Evolutionary conservation across 2,888 invertebrate genomes (phyloP), one percentile per base, ranked within the genome.

Genomic region (Nomada flava): DNA sequence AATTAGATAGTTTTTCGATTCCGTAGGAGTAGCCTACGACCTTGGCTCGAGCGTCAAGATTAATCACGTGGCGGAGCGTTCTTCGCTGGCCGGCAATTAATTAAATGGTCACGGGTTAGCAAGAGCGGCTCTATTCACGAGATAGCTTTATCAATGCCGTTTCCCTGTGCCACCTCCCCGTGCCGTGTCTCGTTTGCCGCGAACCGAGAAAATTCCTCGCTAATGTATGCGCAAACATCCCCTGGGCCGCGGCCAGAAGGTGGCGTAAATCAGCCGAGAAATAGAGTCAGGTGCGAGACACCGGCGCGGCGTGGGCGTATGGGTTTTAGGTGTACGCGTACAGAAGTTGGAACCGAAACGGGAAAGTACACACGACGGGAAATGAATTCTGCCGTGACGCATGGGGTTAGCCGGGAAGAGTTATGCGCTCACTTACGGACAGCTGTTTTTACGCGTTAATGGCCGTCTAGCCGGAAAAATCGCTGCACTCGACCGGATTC

Each of bases 201-300:
- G 76, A 76, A 70, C 68, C 70, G 77, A 79, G 78, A 79, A 83
- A 83, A 83, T 83, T 83, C 83, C 67, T 69, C 72, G 83, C 75
- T 79, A 76, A 83, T 83, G 78, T 83, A 83, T 76, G 83, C 83
- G 69, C 79, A 70, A 83, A 83, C 83, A 79, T 73, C 78, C 55
- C 63, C 57, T 53, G 20, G 20, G 52, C 23, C 18, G 7, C n/a
- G 69, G 4, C 26, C 71, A n/a, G 23, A 55, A 55, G 36, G 26
- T 26, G 70, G 71, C 67, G 83, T 83, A 83, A 83, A 83, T 83
- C 83, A 83, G 68, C 50, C 60, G 75, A 53, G 83, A 62, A 83
- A 83, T 79, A 83, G 83, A 83, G 83, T 83, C 83, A 83, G 83
- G 83, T 79, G 83, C 69, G 83, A 70, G 83, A 71, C 70, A 60